Conservation (phyloP, 2,797 vertebrate species). For the Cossypha dichroa region DNA sequence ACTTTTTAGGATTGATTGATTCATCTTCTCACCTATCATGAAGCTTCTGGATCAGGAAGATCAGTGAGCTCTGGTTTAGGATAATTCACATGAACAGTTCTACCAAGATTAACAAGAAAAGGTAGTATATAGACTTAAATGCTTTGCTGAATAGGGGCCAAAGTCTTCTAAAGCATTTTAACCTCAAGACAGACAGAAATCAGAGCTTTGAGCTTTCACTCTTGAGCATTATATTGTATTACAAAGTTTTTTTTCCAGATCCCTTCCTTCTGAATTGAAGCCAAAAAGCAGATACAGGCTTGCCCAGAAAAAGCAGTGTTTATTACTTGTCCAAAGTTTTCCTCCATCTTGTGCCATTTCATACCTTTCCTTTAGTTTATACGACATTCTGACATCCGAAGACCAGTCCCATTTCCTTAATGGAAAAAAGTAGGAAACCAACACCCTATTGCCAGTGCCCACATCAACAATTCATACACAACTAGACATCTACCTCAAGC, state of each 20-base stretch:
- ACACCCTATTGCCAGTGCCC: neutral
- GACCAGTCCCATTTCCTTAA: neutral
- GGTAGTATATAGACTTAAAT: neutral
- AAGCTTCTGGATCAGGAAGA: neutral
- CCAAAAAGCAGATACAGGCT: neutral
- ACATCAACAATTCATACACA: neutral
- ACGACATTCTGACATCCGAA: rapidly evolving
- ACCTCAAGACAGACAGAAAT: neutral
- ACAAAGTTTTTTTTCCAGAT: neutral
- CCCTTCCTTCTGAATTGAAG: neutral
- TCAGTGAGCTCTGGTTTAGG: neutral
- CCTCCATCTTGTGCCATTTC: neutral
- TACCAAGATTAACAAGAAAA: neutral
- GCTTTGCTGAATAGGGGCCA: neutral
- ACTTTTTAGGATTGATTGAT: neutral
- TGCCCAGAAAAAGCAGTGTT: neutral
- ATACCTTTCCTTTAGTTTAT: neutral
- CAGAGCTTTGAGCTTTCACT: neutral
- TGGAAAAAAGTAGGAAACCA: neutral
- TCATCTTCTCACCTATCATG: neutral
- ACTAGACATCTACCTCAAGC: neutral
- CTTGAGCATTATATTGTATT: neutral
- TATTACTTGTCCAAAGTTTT: neutral
- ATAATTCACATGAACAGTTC: neutral
- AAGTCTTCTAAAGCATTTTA: neutral